Evolutionary conservation across 2,888 invertebrate species (phyloP), one percentile per base, ranked within the genome.

Genomic region (Sinodicranocentrus sp.): DNA sequence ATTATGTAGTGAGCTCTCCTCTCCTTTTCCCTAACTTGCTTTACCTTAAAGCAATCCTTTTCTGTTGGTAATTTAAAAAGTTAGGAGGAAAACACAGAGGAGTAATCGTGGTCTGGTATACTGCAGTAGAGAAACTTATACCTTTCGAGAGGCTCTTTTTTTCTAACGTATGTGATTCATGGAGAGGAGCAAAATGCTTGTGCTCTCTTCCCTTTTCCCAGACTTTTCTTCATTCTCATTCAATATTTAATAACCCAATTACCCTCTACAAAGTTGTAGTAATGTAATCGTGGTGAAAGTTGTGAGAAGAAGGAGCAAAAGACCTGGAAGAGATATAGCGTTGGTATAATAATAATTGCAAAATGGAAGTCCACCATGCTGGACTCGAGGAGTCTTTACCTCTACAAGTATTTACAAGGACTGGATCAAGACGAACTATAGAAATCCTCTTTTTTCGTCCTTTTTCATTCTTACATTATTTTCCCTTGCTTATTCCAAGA

Each of bases 221-320:
- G 25, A 57, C 57, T 48, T 63, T 63, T 63, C 54, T 65, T 76
- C 75, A 52, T 76, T 67, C 76, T 76, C 67, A 76, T 76, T 67
- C 76, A 76, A 76, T 76, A 76, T 76, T 76, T 76, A 76, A 76
- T 76, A 76, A 76, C 76, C 76, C 76, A 76, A 76, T 76, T 76
- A 76, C 57, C 52, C 39, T 33, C 23, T 54, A 63, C 63, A 63
- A 75, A 75, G 63, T 61, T 75, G 26, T 44, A 48, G 76, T 57
- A 67, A 76, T 76, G 67, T 54, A 67, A 57, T 76, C 57, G 23
- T 76, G 67, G 67, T 25, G 23, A 67, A 76, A 76, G 57, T 39
- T 28, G 17, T 33, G n/a, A 23, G 15, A 23, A 57, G 52, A n/a
- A 26, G 17, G 28, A 57, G 57, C 15, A 57, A 52, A 19, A 52